Base-by-base conservation (phyloP, 2,888 invertebrate genomes). In the Itoplectis maculator region DNA sequence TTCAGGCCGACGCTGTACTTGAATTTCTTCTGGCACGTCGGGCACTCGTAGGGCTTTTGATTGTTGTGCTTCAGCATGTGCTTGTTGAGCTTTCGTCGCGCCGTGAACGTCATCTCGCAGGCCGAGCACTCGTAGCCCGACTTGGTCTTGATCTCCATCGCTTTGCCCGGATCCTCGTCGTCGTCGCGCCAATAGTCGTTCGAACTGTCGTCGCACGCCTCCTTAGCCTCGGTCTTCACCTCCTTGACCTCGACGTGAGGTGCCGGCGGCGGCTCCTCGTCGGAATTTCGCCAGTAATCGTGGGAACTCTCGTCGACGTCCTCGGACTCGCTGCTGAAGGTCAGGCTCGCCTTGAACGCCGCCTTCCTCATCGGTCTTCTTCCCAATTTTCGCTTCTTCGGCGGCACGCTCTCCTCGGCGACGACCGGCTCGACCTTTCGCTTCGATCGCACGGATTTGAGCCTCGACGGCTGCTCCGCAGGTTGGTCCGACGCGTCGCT, bases 21-120 rank as follows among this genome's bases (percentile, higher is more conserved):
- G 68, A 88, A 87, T 35, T 83, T 85, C 61, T 84, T 84, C 0
- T 81, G 81, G 65, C 88, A 88, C 40, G 83, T 84, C 18, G 74
- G 61, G 54, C 88, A 87, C 42, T 83, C 84, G 68, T 82, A 79
- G 29, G 73, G 82, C 61, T 84, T 84, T 18, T 76, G 76, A 8
- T 78, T 84, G 40, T 78, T 79, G 72, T 85, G 86, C 49, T 72
- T 86, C 2, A 77, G 77, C 29, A 83, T 83, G 63, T 83, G 85
- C n/a, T 78, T 49, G 54, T 79, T 77, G 49, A 82, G 79, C 73
- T 23, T 77, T 66, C 68, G 65, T 35, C 42, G 68, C 45, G 13
- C 77, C 56, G 11, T 73, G 51, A 65, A 72, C 49, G 61, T 61
- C 61, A 61, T 61, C 13, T 77, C 81, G 69, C 81, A 81, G 1